Base-by-base conservation (phyloP, 2,888 invertebrate species). In the Thera britannica region DNA sequence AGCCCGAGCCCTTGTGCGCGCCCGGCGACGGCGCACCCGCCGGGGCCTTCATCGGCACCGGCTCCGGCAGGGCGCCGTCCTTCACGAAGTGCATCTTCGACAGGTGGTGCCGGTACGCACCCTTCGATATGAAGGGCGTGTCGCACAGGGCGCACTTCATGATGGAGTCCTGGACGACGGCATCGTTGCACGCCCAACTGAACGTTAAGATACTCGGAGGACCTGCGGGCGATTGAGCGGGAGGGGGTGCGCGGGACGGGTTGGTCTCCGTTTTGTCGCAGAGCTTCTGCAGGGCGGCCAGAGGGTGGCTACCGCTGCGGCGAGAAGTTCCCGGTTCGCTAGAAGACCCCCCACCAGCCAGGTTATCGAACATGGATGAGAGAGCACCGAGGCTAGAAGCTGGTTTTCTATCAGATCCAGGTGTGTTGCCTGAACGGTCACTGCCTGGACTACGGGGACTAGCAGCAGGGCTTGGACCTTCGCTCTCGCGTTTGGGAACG, bases 91-190 rank as follows among this genome's bases (percentile, higher is more conserved):
- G 98, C 96, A 98, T 98, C 91, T 98, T 98, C 58, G 98, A 98
- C 79, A 99, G 93, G 84, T 99, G 99, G 89, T 99, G 99, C 81
- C 99, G 95, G 90, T 98, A 99, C 9, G 99, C 98, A 64, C 98
- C 99, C 91, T 98, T 99, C 52, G 99, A 98, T 77, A 98, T 98
- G 88, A 99, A 99, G 38, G 98, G 98, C 36, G 98, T 98, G 90
- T 98, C 98, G 94, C 98, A 98, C 83, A 98, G 97, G 64, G 98
- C 98, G 90, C 98, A 98, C 90, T 98, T 98, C 96, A 98, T 98
- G 71, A 98, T 96, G 41, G 97, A 97, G 82, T 98, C 97, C 0
- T 97, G 97, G 82, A 97, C 96, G 3, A 98, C 97, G 5, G 98
- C 98, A 86, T 98, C 98, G 86, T 98, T 98, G 90, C 98, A 98